These are phyloP conservation scores for Melanotaenia pygmaea DNA, from an alignment of 2,797 vertebrate species.

Conservation along the genomic window DNA sequence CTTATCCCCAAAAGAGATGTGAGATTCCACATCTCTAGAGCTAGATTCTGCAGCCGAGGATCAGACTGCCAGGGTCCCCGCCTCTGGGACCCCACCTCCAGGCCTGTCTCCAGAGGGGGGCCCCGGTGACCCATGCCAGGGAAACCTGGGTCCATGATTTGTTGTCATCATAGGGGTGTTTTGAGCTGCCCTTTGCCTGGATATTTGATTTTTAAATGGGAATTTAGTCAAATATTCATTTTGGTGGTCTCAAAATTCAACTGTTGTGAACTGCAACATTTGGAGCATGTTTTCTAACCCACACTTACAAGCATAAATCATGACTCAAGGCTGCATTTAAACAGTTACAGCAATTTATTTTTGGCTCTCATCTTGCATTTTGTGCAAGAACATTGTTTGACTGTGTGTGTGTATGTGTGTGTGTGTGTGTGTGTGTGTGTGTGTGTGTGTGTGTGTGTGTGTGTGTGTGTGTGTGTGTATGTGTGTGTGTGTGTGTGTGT, in stretches of 20 bases:
- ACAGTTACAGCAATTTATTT: conserved; percentile 85
- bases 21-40: too few relatives aligned
- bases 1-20: too few relatives aligned
- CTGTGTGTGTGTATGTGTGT: conserved; percentile 13
- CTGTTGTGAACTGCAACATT: conserved; percentile 81
- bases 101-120: too few relatives aligned
- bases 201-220: conserved; percentile 74
- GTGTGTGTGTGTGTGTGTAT: conserved; percentile 17
- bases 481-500: too few relatives aligned
- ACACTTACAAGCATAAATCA: conserved; percentile 79
- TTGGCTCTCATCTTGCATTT: conserved; percentile 65
- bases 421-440: conserved; percentile 16
- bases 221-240: conserved; percentile 79
- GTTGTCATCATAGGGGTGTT: too few relatives aligned
- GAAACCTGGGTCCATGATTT: too few relatives aligned
- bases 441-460: too few relatives aligned
- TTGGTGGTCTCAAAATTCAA: conserved; percentile 78
- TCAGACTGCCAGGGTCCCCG: too few relatives aligned
- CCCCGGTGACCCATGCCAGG: too few relatives aligned
- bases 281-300: conserved; percentile 75
- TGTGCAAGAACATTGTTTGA: conserved; percentile 60
- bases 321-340: conserved; percentile 78
- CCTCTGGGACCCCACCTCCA: too few relatives aligned
- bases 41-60: too few relatives aligned
- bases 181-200: conserved; percentile 21